These are phyloP conservation scores for Eleginops maclovinus DNA, from an alignment of 2,113 vertebrate species.

Conservation along the genomic window DNA sequence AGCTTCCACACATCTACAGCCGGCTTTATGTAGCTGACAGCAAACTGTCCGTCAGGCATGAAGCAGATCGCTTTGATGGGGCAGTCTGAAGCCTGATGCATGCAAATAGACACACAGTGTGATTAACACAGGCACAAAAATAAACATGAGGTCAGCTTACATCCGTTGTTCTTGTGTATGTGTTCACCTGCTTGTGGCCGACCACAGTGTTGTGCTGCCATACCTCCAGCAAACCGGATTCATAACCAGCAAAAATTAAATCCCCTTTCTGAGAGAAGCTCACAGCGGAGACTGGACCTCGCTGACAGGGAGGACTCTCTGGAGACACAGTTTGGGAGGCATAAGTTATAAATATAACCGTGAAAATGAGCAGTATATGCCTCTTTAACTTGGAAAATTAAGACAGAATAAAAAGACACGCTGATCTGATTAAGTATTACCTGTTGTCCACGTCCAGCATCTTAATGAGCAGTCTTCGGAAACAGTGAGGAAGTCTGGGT, in stretches of 20 bases:
- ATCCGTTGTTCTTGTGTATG: background rate
- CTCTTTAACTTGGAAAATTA: no score
- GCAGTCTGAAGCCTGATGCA: constrained; percentile 60
- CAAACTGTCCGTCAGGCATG: constrained; percentile 72
- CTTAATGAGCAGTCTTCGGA: constrained; percentile 81
- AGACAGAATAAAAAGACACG: background rate
- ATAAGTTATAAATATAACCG: no score
- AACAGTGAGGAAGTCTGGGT: constrained; percentile 74
- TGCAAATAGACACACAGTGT: background rate
- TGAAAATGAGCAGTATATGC: no score
- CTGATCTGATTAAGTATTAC: constrained; percentile 35
- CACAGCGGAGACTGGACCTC: constrained; percentile 79
- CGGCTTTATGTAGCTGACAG: constrained; percentile 59
- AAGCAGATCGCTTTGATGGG: constrained; percentile 63
- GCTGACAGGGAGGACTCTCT: constrained; percentile 57
- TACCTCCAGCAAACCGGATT: constrained; percentile 84
- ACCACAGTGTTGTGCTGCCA: constrained; percentile 75
- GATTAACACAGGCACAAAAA: background rate
- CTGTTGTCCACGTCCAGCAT: constrained; percentile 67
- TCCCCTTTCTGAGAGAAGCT: constrained; percentile 80
- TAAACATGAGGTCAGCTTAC: background rate
- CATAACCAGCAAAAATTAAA: constrained; percentile 81
- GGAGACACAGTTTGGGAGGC: background rate
- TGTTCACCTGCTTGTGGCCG: constrained; percentile 75
- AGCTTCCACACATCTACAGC: constrained; percentile 75